Evolutionary conservation across 2,797 vertebrate genomes (phyloP).

Genomic region (Gallirallus australis): DNA sequence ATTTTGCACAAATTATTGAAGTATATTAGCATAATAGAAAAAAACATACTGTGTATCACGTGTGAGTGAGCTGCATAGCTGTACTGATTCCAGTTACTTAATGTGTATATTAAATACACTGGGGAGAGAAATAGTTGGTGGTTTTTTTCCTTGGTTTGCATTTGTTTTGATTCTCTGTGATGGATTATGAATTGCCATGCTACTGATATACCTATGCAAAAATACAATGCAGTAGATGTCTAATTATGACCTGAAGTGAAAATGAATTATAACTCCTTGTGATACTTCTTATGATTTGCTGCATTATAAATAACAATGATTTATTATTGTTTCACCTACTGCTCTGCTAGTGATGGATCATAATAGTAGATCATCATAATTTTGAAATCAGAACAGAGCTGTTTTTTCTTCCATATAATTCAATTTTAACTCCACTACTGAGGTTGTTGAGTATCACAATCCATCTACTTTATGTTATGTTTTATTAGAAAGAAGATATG

Average conservation of each 20-base stretch:
- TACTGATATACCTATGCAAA: constrained; percentile 57
- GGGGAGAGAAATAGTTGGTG: not conserved
- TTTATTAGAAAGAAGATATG: constrained; percentile 41
- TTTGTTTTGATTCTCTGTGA: constrained; percentile 46
- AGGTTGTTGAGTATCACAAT: constrained; percentile 47
- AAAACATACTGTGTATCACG: not conserved
- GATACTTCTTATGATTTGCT: constrained; percentile 76
- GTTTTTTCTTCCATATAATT: constrained; percentile 67
- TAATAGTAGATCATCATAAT: constrained; percentile 80
- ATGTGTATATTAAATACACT: not conserved
- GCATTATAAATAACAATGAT: constrained; percentile 79
- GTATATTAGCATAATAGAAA: constrained; percentile 25
- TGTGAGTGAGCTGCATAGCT: not conserved
- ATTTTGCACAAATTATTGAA: constrained; percentile 40
- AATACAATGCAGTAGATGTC: constrained; percentile 46
- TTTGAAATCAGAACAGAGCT: constrained; percentile 74
- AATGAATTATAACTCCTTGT: constrained; percentile 71
- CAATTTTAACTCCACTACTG: constrained; percentile 53
- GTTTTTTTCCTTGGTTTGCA: not conserved
- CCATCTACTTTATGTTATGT: constrained; percentile 50
- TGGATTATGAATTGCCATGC: constrained; percentile 57
- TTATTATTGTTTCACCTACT: constrained; percentile 72
- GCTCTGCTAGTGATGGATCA: constrained; percentile 77
- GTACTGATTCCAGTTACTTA: constrained; percentile 8
- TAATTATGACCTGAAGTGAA: constrained; percentile 72